phyloP scores from a whole-genome alignment of 2,797 vertebrate genomes.

The Myotis pilosus region DNA sequence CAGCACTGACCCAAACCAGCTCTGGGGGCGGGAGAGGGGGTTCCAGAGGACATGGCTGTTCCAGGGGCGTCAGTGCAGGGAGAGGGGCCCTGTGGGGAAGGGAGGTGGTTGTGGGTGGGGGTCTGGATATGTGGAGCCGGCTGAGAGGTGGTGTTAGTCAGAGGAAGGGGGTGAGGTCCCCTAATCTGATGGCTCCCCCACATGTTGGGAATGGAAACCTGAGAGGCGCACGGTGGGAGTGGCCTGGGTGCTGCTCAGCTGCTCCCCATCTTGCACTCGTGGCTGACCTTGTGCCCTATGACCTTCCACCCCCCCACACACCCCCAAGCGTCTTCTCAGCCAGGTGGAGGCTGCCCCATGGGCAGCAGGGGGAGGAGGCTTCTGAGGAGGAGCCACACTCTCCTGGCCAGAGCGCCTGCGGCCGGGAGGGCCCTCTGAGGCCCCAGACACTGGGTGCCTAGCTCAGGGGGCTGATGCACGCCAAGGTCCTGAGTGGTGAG shows the following conservation, averaged over 20 bases:
- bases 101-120: not conserved
- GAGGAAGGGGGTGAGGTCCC: not conserved
- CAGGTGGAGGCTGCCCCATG: not conserved
- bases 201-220: not conserved
- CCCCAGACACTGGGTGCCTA: rapidly evolving
- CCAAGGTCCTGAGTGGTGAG: not conserved
- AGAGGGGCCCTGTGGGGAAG: not conserved
- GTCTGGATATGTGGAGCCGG: not conserved
- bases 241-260: no score
- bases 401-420: not conserved
- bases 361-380: not conserved
- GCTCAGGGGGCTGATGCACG: not conserved
- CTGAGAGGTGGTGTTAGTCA: not conserved
- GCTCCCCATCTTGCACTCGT: not conserved
- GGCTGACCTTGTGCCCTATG: not conserved
- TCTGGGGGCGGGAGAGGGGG: not conserved
- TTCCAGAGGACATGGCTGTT: not conserved
- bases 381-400: not conserved
- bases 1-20: not conserved
- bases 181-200: rapidly evolving
- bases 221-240: rapidly evolving
- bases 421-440: not conserved
- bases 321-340: not conserved
- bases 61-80: no score
- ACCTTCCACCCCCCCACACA: no score